Percentiles rank a stretch among this genome's conserved stretches.
These are phyloP conservation scores for Tychaedon coryphoeus DNA, from an alignment of 2,113 vertebrate genomes.

Conservation along the genomic window DNA sequence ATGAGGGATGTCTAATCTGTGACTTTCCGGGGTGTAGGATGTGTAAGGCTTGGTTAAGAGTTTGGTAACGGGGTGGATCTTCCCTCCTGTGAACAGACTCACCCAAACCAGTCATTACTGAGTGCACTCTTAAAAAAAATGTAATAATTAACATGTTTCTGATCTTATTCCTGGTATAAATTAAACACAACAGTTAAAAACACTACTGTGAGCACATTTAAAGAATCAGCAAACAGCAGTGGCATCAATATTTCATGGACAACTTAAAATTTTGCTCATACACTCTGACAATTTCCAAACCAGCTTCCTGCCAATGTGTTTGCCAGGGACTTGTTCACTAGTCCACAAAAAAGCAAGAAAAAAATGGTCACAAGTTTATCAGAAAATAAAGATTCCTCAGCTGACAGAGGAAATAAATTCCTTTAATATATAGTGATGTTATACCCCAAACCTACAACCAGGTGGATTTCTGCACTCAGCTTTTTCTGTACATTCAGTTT, in stretches of 20 bases:
- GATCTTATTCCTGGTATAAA: background rate
- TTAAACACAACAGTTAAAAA: background rate
- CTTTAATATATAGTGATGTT: background rate
- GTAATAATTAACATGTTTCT: background rate
- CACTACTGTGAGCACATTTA: background rate
- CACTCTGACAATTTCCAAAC: background rate
- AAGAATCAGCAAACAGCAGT: background rate
- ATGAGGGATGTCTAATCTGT: background rate
- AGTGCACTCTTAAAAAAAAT: background rate
- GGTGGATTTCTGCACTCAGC: background rate
- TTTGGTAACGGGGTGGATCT: background rate
- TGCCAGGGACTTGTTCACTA: background rate
- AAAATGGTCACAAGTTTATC: background rate
- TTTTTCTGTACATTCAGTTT: background rate
- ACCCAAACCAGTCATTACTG: background rate
- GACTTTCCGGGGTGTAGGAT: constrained; percentile 1
- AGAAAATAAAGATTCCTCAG: background rate
- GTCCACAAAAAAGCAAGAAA: background rate
- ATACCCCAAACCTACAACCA: background rate
- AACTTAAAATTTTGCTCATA: background rate
- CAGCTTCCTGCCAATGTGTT: background rate
- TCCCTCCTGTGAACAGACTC: background rate
- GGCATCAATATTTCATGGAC: background rate
- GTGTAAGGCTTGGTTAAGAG: background rate
- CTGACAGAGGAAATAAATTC: background rate